Base-by-base conservation (phyloP, 1,140 invertebrate genomes). In the Tetragnatha versicolor region DNA sequence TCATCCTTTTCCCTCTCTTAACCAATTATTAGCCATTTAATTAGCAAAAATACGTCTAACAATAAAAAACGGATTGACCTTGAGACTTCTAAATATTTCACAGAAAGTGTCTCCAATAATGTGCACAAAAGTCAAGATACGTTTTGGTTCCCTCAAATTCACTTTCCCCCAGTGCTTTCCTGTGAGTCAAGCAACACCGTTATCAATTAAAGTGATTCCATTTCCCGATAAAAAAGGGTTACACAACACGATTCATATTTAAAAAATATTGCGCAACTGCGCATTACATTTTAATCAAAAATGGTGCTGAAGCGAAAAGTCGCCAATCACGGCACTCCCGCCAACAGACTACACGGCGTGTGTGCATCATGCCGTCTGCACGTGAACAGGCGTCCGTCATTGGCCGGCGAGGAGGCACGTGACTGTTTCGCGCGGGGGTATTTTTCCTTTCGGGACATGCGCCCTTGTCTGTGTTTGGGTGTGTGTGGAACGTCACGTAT, bases 361-460 rank as follows among this genome's bases (percentile, higher is more conserved):
- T 4, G 37, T 7, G 17, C 60, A 77, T 77, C 73, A 77, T 77
- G 73, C 47, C 35, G n/a, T 20, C 45, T 33, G 47, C 73, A 77
- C 73, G 73, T 77, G 73, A 77, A 63, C 73, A 77, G 3, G 10
- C 10, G 20, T 17, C 33, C 22, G 14, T 77, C 12, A 77, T 77
- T 77, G 73, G 73, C 5, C 33, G 10, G 2, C n/a, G 9, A n/a
- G 7, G 12, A 5, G 27, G n/a, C 73, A 63, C 47, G 42, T 77
- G 73, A 63, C 60, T 20, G 10, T n/a, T 47, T 31, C 27, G 51
- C 61, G 29, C 70, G 53, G 45, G 29, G 53, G 60, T 42, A 45
- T 60, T 45, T 72, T 73, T 27, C 53, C 33, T 60, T 60, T 14
- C 25, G 17, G 22, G 22, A 42, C 17, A 17, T 42, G 37, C 37